phyloP scores from a whole-genome alignment of 2,888 invertebrate species.

The Ischnus inquisitorius region DNA sequence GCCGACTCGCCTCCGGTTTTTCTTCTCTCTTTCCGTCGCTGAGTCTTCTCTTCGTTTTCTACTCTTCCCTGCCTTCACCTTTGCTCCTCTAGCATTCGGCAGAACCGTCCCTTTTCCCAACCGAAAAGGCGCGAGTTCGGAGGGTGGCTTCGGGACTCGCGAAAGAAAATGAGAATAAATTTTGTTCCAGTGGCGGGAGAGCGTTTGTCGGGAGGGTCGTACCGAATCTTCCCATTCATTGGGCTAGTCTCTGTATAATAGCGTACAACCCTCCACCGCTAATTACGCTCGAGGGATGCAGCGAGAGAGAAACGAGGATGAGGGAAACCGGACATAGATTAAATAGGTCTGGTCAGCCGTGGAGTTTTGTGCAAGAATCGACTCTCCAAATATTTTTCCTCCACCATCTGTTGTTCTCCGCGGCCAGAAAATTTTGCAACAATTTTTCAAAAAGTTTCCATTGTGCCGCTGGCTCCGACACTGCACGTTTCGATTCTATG shows the following conservation, averaged over 20 bases:
- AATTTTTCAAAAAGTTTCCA: conserved; percentile 15
- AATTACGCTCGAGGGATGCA: conserved; percentile 60
- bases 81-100: background rate
- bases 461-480: background rate
- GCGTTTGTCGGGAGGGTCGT: conserved; percentile 39
- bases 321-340: conserved; percentile 25
- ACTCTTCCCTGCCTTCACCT: conserved; percentile 13
- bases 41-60: conserved; percentile 13
- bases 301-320: conserved; percentile 16
- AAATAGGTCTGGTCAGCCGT: conserved; percentile 54
- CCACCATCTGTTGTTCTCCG: conserved; percentile 35
- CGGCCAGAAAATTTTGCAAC: background rate
- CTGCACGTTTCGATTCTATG: background rate
- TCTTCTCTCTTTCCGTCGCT: background rate
- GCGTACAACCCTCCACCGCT: conserved; percentile 21
- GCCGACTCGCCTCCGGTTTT: conserved; percentile 37
- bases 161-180: conserved; percentile 64
- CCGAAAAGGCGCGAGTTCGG: conserved; percentile 35
- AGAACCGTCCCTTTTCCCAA: conserved; percentile 52
- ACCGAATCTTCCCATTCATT: conserved; percentile 56
- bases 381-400: no score
- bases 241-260: conserved; percentile 25
- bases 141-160: conserved; percentile 23
- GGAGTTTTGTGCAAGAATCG: conserved; percentile 16
- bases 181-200: conserved; percentile 55